Base-by-base conservation (phyloP, 2,113 vertebrate genomes). In the Hippocampus abdominalis region DNA sequence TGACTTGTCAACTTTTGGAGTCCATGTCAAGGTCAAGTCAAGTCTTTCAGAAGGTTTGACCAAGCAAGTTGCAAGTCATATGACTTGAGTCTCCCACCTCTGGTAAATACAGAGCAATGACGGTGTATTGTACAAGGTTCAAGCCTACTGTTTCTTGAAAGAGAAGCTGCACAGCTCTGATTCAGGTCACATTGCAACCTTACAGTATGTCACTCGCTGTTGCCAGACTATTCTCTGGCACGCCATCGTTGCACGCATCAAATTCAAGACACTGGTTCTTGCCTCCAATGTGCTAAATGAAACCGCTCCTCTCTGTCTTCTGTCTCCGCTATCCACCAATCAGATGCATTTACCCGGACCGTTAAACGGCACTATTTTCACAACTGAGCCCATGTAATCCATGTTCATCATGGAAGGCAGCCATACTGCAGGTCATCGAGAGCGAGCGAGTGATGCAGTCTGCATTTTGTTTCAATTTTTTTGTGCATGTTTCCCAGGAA, bases 401-500 rank as follows among this genome's bases (percentile, higher is more conserved):
- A 23, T 64, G 40, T 46, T 23, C 36, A 21, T 40, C 36, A 18
- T 46, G 23, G 7, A 27, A 18, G 15, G 27, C 40, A 9, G 13
- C 16, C 46, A 18, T 5, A 49, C 4, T 4, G 39, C n/a, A 44
- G 40, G 23, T 46, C 12, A 64, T 16, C 15, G 40, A 44, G 4
- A 16, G 63, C 21, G 5, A n/a, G 18, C 3, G n/a, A 40, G 20
- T 21, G 75, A 79, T 69, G 81, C 65, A 64, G 75, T 81, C 77
- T 85, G 57, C 48, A 77, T 84, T 80, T 70, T 80, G 54, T 77
- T 62, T 73, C 64, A 64, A 64, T 64, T 78, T 68, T 64, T 78
- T 68, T 81, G 70, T 67, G 36, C 48, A 32, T 75, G 49, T 72
- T 83, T 83, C 77, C 74, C 92, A 98, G 96, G 96, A 97, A 85